Evolutionary conservation across 1,140 invertebrate genomes (phyloP), one percentile per base, ranked within the genome.

Genomic region (Chrysopa pallens): DNA sequence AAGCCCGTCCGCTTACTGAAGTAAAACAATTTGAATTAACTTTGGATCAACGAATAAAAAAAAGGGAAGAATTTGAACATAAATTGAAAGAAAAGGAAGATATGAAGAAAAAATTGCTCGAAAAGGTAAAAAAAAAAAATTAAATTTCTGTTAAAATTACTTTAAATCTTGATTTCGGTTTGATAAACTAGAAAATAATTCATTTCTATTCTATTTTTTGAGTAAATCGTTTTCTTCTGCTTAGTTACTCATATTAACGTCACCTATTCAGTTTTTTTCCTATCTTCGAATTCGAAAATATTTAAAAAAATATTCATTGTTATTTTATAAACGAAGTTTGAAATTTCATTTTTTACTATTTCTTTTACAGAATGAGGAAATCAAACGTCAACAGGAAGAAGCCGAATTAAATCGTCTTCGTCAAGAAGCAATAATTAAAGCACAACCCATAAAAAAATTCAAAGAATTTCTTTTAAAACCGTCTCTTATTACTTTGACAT

Each of bases 11-110:
- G 8, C 29, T 46, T 0, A 36, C 46, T 3, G 47, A 51, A 47
- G 42, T 65, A 4, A 49, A 51, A 27, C 57, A 62, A 8, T 59
- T 72, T 48, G 48, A 57, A 9, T 55, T 73, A 9, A 60, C 62
- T 46, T 68, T 68, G 4, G 69, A 70, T 7, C 47, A 54, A 37
- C 55, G 67, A 36, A 33, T 9, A 33, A 33, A 33, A 33, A 33
- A 11, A 6, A 49, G 71, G 23, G 56, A 62, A 39, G 54, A 62
- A 14, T 71, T 60, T 53, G 66, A 72, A 9, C 9, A 49, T 7
- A 42, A 44, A 38, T 42, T 58, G 33, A 61, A 60, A 44, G 52
- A 56, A 38, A 65, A 63, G 43, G 60, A 63, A 29, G 50, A 58
- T 40, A 56, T 64, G 45, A 51, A 58, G 5, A 59, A 68, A 40